phyloP scores from a whole-genome alignment of 2,797 vertebrate genomes.

The Simalia tracyae region DNA sequence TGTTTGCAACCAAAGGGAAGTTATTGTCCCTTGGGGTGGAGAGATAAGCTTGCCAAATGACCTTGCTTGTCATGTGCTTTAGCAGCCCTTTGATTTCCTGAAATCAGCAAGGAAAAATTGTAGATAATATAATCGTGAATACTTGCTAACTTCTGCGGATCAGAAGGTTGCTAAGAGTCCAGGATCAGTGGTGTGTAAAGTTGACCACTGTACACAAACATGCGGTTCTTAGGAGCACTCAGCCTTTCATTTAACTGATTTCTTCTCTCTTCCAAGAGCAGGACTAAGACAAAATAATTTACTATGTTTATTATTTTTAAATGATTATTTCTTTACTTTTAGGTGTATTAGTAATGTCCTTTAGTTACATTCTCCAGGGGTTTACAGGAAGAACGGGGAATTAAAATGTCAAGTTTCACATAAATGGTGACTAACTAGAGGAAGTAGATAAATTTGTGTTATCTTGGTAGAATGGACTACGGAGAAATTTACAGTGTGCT shows the following conservation, averaged over 20 bases:
- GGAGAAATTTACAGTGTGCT: background rate
- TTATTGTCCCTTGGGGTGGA: background rate
- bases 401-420: background rate
- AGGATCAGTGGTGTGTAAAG: background rate
- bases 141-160: background rate
- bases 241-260: background rate
- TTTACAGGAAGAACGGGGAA: background rate
- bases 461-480: background rate
- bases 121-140: background rate
- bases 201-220: background rate
- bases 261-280: background rate
- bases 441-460: background rate
- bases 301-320: background rate
- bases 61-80: background rate
- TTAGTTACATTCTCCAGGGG: background rate
- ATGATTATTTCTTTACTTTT: background rate
- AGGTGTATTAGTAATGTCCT: background rate
- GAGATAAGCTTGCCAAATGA: background rate
- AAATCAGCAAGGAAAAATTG: background rate
- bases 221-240: background rate
- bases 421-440: background rate
- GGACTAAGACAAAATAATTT: background rate
- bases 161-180: background rate
- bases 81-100: background rate
- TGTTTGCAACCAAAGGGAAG: background rate